Evolutionary conservation across 1,140 invertebrate species (phyloP).

Genomic region (Helicoverpa zea): DNA sequence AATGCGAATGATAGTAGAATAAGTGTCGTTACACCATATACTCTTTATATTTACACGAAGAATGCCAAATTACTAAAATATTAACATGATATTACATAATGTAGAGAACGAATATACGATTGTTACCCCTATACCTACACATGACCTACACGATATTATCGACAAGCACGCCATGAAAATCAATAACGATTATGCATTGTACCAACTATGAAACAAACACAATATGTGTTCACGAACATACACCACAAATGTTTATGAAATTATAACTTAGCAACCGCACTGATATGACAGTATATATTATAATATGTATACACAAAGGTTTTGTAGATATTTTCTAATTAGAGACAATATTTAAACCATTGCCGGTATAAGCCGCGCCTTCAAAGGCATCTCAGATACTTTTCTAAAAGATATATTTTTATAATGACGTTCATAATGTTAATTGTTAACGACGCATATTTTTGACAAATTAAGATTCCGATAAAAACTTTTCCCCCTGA

Average conservation of each 20-base stretch:
- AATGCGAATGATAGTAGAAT: slow-evolving; percentile 41
- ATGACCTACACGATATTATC: slow-evolving; percentile 58
- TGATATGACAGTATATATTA: slow-evolving; percentile 38
- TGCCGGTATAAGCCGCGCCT: no score
- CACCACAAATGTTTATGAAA: slow-evolving; percentile 41
- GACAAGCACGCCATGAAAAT: slow-evolving; percentile 59
- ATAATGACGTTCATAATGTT: no score
- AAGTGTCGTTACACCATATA: slow-evolving; percentile 32
- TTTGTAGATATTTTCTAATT: slow-evolving; percentile 27
- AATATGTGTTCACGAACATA: slow-evolving; percentile 45
- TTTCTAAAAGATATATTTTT: no score
- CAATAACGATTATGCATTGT: slow-evolving; percentile 52
- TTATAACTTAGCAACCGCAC: slow-evolving; percentile 45
- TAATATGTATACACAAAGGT: slow-evolving; percentile 14
- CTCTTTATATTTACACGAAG: slow-evolving; percentile 33
- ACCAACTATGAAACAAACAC: slow-evolving; percentile 33
- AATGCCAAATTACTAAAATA: slow-evolving; percentile 37
- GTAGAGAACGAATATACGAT: slow-evolving; percentile 19
- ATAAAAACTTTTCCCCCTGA: no score
- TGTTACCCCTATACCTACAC: slow-evolving; percentile 48
- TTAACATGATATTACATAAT: slow-evolving; percentile 41
- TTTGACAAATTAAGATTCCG: no score
- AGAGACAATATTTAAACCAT: not conserved
- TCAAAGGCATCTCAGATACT: no score
- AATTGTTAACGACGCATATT: no score